Conservation (phyloP, 2,888 invertebrate species). For the Thalpophila matura region DNA sequence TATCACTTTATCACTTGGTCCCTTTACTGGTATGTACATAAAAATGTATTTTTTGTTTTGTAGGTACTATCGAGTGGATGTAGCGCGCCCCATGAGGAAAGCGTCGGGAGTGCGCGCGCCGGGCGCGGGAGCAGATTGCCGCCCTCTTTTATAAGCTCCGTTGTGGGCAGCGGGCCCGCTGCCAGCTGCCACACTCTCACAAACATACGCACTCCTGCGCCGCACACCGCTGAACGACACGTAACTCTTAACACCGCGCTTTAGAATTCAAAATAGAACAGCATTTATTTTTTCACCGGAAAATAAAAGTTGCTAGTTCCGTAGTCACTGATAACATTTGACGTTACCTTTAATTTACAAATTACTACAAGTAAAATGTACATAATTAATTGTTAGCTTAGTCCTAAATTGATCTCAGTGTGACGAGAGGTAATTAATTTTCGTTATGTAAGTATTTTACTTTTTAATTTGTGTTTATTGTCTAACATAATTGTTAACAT, state of each 20-base stretch:
- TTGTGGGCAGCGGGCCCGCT: constrained; percentile 81
- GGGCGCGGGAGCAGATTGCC: constrained; percentile 84
- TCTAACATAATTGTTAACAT: constrained; percentile 29
- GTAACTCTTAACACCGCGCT: constrained; percentile 54
- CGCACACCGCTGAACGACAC: constrained; percentile 10
- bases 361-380: constrained; percentile 74
- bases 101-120: constrained; percentile 86
- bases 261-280: constrained; percentile 62
- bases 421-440: constrained; percentile 54
- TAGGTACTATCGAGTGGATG: constrained; percentile 86
- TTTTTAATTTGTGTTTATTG: constrained; percentile 39
- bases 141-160: constrained; percentile 89
- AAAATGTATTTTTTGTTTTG: constrained; percentile 78
- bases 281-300: constrained; percentile 22
- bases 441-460: constrained; percentile 35
- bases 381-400: constrained; percentile 64
- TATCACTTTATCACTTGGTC: constrained; percentile 90
- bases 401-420: constrained; percentile 54
- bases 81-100: constrained; percentile 90
- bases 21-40: constrained; percentile 83
- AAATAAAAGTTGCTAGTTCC: constrained; percentile 63
- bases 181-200: constrained; percentile 76
- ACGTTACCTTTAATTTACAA: constrained; percentile 77
- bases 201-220: constrained; percentile 60
- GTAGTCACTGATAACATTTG: constrained; percentile 68